These are phyloP conservation scores for Sebastes nivosus DNA, from an alignment of 2,797 vertebrate species.

Conservation along the genomic window DNA sequence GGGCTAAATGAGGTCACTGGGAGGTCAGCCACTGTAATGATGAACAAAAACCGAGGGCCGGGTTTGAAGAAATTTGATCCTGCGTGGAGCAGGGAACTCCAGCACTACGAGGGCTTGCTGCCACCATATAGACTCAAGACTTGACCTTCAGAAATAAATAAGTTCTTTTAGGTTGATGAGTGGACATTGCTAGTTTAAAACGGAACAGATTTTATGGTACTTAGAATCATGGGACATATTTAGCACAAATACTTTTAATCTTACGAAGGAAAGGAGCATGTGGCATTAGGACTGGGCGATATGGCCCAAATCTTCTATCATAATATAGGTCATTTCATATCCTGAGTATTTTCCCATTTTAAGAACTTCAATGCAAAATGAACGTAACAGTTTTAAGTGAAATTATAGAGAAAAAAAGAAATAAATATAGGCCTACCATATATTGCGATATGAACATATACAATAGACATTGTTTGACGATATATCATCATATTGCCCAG, in stretches of 20 bases:
- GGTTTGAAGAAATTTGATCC: constrained; percentile 37
- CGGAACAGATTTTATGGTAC: not conserved
- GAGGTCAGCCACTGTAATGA: constrained; percentile 52
- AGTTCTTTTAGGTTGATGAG: not conserved
- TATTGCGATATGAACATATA: no score
- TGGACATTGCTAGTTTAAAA: not conserved
- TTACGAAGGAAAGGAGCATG: not conserved
- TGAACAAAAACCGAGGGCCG: constrained; percentile 35
- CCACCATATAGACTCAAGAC: not conserved
- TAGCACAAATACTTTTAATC: not conserved
- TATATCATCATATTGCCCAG: no score
- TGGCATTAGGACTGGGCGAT: no score
- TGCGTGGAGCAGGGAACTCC: constrained; percentile 7
- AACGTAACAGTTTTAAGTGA: no score
- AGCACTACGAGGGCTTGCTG: not conserved
- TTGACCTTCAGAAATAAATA: not conserved
- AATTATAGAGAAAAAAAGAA: no score
- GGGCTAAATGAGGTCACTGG: constrained; percentile 44
- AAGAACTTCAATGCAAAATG: no score
- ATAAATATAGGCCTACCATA: no score
- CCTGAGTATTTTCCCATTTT: no score
- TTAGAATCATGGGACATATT: not conserved
- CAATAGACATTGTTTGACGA: no score
- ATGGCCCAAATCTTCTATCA: no score
- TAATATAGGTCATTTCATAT: no score